Base-by-base conservation (phyloP, 37 sponge, comb jelly and placozoan genomes). In the Oscarella lobularis region DNA sequence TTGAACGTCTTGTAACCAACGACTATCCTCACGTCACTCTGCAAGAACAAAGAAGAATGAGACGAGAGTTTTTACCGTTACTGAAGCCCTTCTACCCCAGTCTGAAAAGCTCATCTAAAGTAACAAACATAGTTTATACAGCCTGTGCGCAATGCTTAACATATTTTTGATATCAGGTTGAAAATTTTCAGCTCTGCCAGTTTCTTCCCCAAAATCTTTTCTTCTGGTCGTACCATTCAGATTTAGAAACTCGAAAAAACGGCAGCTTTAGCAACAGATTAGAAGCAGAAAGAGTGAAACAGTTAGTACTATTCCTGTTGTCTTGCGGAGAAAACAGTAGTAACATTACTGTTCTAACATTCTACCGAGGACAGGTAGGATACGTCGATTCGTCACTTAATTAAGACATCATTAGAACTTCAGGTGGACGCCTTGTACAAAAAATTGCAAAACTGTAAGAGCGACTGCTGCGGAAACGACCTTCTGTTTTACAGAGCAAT, bases 1-100 rank as follows among this genome's bases (percentile, higher is more conserved):
- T 96, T 80, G 92, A 96, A 67, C 76, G 96, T 20, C 82, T 96
- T 3, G 79, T 71, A 1, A 31, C 36, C 0, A 84, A 81, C 33
- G 54, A 69, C 0, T 78, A 80, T 73, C 83, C 84, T 0, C 48
- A 73, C 41, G 80, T 67, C 2, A 91, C 86, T 9, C 83, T 95
- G 6, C 34, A 9, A 2, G 54, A 67, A 6, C 96, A 96, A 74
- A 89, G 91, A 35, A 74, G 96, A 40, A 96, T 96, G 96, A 78
- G 92, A 37, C 92, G 89, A 65, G 92, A 88, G 38, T 48, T 48
- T 48, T 27, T 20, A 20, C 14, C 9, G 20, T 48, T 48, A 48
- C 60, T 48, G 60, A 48, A 48, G 60, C 60, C 60, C 60, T 48
- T 27, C 20, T 48, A 48, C 20, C 9, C 14, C 20, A 27, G 20